A percentile compares a stretch with the other conserved stretches of the same genome.
phyloP scores from a whole-genome alignment of 2,113 vertebrate genomes.

The Arizona elegans region DNA sequence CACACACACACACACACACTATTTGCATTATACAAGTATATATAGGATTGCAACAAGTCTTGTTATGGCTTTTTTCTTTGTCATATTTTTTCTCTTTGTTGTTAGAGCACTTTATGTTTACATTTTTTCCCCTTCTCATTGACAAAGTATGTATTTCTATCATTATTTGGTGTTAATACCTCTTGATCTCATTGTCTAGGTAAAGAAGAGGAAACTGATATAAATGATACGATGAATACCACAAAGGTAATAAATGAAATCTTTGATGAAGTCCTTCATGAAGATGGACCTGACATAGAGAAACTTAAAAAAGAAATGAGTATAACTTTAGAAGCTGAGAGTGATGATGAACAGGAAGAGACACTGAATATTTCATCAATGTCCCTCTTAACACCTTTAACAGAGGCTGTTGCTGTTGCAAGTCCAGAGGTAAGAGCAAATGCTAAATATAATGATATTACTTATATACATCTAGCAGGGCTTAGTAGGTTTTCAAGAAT shows the following conservation, averaged over 20 bases:
- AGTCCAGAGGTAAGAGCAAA: slow-evolving; percentile 76
- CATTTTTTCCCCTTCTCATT: background rate
- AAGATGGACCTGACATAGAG: slow-evolving; percentile 67
- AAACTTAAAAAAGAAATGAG: slow-evolving; percentile 63
- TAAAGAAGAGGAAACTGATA: slow-evolving; percentile 68
- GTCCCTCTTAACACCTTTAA: slow-evolving; percentile 90
- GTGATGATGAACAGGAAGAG: slow-evolving; percentile 75
- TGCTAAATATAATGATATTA: background rate
- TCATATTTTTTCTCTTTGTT: background rate
- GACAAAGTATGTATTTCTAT: background rate
- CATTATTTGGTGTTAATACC: background rate
- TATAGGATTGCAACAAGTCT: background rate
- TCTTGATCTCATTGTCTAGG: slow-evolving; percentile 52
- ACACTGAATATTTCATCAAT: slow-evolving; percentile 95
- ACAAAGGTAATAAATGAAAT: slow-evolving; percentile 88
- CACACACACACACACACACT: too few species aligned
- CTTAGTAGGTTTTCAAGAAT: background rate
- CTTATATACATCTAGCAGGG: background rate
- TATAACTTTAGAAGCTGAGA: slow-evolving; percentile 64
- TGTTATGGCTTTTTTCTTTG: background rate
- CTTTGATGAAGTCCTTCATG: slow-evolving; percentile 83
- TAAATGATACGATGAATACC: slow-evolving; percentile 75
- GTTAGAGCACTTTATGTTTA: background rate
- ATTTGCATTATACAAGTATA: background rate
- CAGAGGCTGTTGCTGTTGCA: slow-evolving; percentile 85